Evolutionary conservation across 2,888 invertebrate genomes (phyloP).

Genomic region (Heliconius hortense): DNA sequence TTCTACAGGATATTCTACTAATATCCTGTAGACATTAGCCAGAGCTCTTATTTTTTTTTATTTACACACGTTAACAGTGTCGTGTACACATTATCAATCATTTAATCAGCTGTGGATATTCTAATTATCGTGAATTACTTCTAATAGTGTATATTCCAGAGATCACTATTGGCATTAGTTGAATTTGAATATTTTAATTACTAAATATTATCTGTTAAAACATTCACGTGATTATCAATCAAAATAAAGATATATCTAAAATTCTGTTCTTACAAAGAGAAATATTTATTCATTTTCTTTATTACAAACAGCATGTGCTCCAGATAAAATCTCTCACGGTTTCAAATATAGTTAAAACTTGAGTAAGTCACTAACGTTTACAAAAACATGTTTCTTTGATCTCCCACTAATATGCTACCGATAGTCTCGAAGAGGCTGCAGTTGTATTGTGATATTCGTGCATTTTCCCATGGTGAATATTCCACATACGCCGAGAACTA

Average conservation of each 20-base stretch:
- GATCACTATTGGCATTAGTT: background rate
- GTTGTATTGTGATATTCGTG: conserved; percentile 42
- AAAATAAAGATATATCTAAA: background rate
- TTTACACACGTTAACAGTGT: background rate
- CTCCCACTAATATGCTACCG: conserved; percentile 19
- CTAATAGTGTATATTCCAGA: background rate
- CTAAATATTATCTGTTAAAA: background rate
- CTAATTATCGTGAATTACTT: background rate
- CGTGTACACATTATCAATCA: background rate
- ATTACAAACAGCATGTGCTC: background rate
- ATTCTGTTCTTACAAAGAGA: background rate
- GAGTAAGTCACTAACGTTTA: background rate
- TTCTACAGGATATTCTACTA: background rate
- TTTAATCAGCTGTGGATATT: background rate
- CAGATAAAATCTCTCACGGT: background rate
- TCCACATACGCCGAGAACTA: conserved; percentile 63
- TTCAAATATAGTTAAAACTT: background rate
- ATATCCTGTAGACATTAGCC: too few relatives aligned
- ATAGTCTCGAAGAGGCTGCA: conserved; percentile 22
- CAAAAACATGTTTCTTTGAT: background rate
- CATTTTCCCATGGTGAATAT: conserved; percentile 63
- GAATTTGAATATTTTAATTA: background rate
- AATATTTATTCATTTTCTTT: background rate
- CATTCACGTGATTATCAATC: background rate
- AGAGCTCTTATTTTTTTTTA: background rate